phyloP scores from a whole-genome alignment of 2,113 vertebrate genomes.

The Hucho hucho region DNA sequence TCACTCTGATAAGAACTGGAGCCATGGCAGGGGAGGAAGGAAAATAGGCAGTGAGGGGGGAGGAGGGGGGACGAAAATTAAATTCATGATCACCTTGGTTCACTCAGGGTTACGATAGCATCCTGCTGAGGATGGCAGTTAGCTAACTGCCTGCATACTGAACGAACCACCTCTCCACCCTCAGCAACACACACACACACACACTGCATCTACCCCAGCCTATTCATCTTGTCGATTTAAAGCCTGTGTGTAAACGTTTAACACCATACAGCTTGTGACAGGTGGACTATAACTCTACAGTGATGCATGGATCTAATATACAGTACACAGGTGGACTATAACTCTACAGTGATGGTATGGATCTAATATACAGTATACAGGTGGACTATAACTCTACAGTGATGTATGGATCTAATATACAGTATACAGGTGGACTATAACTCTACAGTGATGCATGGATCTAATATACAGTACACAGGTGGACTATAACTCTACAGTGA shows the following conservation, averaged over 20 bases:
- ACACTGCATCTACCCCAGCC: not conserved
- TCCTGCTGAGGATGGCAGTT: constrained; percentile 16
- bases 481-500: too few relatives aligned
- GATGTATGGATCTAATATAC: too few relatives aligned
- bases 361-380: too few relatives aligned
- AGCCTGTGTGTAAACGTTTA: not conserved
- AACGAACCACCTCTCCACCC: not conserved
- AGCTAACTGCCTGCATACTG: not conserved
- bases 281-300: not conserved
- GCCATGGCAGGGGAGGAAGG: not conserved
- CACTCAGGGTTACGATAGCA: constrained; percentile 10
- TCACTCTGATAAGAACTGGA: constrained; percentile 5
- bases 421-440: too few relatives aligned
- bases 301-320: not conserved
- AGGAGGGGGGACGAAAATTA: not conserved
- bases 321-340: too few relatives aligned
- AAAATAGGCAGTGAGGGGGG: not conserved
- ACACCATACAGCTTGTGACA: not conserved
- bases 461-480: too few relatives aligned
- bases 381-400: too few relatives aligned
- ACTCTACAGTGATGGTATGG: too few relatives aligned
- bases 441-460: too few relatives aligned
- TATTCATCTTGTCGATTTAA: not conserved
- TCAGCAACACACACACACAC: constrained; percentile 1
- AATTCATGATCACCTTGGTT: not conserved